Base-by-base conservation (phyloP, 1,140 invertebrate genomes). In the Caenorhabditis remanei region DNA sequence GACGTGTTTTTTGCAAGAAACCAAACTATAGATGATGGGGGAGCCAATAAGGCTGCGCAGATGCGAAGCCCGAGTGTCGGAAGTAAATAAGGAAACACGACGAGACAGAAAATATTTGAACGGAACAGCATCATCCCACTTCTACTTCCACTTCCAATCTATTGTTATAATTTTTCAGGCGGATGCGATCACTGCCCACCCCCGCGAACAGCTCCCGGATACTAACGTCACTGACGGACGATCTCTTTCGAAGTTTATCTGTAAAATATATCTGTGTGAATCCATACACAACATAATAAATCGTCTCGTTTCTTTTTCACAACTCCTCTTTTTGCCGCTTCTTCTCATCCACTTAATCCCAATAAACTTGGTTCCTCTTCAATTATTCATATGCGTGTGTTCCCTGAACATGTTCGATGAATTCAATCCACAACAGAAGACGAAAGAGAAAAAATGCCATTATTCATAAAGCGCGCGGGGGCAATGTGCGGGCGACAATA, bases 171-270 rank as follows among this genome's bases (percentile, higher is more conserved):
- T 46, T 79, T 50, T 84, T 19, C 82, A 55, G 87, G 87, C 79
- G 63, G 82, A 65, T 87, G 87, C 61, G 87, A 87, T 24, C 87
- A 87, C 63, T 87, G 87, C 63, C 87, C 87, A 83, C 87, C 87
- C 55, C 87, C 87, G 40, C 79, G 87, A 32, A 87, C 87, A 56
- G 87, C 87, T 67, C 87, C 87, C 58, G 87, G 87, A 67, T 87
- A 87, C 82, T 87, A 83, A 50, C 46, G 65, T 71, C 65, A 71
- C 65, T 5, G 41, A 50, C 40, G 46, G 71, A 53, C 71, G 46
- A 79, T 79, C 71, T 79, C 71, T 21, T 9, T 13, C 61, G n/a
- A 79, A 9, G 43, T 48, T 50, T 79, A 50, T 79, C 71, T 79
- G 71, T 79, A 79, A 79, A 79, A 79, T 79, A 79, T 50, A 19